Evolutionary conservation across 2,888 invertebrate genomes (phyloP).

Genomic region (Rotaria macrura): DNA sequence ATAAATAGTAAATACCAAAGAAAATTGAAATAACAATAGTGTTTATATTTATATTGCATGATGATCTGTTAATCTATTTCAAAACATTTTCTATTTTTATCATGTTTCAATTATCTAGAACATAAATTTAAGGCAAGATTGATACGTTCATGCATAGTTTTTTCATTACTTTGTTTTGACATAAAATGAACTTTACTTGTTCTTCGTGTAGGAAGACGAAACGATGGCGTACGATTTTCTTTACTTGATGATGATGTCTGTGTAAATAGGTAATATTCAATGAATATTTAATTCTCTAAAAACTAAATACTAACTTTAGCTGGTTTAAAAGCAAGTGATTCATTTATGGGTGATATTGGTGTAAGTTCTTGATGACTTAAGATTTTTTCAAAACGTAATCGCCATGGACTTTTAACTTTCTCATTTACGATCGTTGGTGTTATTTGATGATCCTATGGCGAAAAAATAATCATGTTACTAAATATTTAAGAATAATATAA

Average conservation of each 20-base stretch:
- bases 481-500: too few relatives aligned
- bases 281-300: not conserved
- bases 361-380: not conserved
- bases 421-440: not conserved
- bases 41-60: not conserved
- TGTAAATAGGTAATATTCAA: not conserved
- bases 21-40: not conserved
- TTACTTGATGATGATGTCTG: not conserved
- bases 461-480: too few relatives aligned
- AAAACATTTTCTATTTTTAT: not conserved
- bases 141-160: not conserved
- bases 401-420: not conserved
- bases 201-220: not conserved
- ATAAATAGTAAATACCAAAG: not conserved
- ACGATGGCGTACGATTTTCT: not conserved
- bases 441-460: not conserved
- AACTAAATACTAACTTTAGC: not conserved
- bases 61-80: not conserved
- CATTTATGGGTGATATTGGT: not conserved
- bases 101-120: not conserved
- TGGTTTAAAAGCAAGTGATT: not conserved
- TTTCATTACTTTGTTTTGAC: not conserved
- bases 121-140: not conserved
- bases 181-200: not conserved
- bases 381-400: not conserved